Percentiles rank a stretch among this genome's conserved stretches.
Evolutionary conservation across 2,113 vertebrate species (phyloP).

Genomic region (Tapirus terrestris): DNA sequence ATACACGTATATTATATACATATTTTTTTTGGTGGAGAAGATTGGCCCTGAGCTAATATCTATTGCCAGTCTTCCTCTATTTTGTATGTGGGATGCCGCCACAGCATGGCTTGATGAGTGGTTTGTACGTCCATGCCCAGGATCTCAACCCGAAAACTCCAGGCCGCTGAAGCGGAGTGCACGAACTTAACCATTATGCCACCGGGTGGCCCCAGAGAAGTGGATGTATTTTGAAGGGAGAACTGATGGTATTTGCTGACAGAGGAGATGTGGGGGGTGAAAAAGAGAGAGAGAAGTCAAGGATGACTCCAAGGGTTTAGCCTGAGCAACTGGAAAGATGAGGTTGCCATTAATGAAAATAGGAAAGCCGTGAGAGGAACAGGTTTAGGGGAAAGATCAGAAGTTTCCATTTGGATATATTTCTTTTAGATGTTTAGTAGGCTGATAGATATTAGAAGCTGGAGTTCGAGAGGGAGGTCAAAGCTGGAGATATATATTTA

Average conservation of each 20-base stretch:
- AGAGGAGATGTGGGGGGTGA: not conserved
- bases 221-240: not conserved
- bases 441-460: not conserved
- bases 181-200: too few relatives aligned
- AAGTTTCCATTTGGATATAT: not conserved
- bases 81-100: too few relatives aligned
- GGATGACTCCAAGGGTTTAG: not conserved
- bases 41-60: too few relatives aligned
- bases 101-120: too few relatives aligned
- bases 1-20: too few relatives aligned
- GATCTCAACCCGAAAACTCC: too few relatives aligned
- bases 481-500: conserved; percentile 29
- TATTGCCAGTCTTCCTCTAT: too few relatives aligned
- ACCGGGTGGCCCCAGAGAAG: not conserved
- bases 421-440: conserved; percentile 20
- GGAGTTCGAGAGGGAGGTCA: conserved; percentile 7
- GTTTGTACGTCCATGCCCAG: too few relatives aligned
- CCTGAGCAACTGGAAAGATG: conserved; percentile 15
- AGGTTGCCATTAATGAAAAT: conserved; percentile 39
- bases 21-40: too few relatives aligned
- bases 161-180: too few relatives aligned
- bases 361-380: not conserved
- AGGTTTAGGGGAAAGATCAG: conserved; percentile 21
- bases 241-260: not conserved
- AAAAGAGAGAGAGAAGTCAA: not conserved